Evolutionary conservation across 2,888 invertebrate species (phyloP), one percentile per base, ranked within the genome.

Genomic region (Geophilus truncorum): DNA sequence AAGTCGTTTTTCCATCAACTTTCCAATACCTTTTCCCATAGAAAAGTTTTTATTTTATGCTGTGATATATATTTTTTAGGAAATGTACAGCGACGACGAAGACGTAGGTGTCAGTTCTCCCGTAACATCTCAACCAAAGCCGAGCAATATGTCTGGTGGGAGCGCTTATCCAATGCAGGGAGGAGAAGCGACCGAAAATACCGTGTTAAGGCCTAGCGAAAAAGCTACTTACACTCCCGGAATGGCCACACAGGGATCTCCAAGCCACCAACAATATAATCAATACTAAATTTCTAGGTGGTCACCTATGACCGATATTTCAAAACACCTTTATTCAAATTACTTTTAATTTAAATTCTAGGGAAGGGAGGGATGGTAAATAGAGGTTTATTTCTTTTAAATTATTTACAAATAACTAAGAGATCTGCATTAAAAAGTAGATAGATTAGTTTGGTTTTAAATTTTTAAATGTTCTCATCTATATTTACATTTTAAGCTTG

Each of bases 131-230:
- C 89, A 89, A 83, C 89, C 89, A 15, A 90, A 79, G 77, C 28
- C 81, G 70, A 36, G 80, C 18, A 77, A 77, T 12, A 81, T 77
- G 79, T 25, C 90, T 91, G 92, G 91, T 91, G 40, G 90, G 89
- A 10, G 79, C 15, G 92, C 91, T 91, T 91, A 91, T 85, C 92
- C 92, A 80, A 91, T 92, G 92, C 91, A 91, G 45, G 77, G 79
- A 45, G 77, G 79, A 18, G 28, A 28, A 45, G 80, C 21, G 1
- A 32, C 70, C 34, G 93, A 93, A 87, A 92, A 90, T 86, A 93
- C 93, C 45, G 92, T 91, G 85, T 90, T 93, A 85, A 92, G 89
- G 84, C 88, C 89, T 81, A 88, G 88, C 77, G 89, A 89, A 82
- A 88, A 89, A 82, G 88, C 89, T 15, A 79, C 80, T 7, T 82